Evolutionary conservation across 2,113 vertebrate species (phyloP), one percentile per base, ranked within the genome.

Genomic region (Lepidothrix coronata): DNA sequence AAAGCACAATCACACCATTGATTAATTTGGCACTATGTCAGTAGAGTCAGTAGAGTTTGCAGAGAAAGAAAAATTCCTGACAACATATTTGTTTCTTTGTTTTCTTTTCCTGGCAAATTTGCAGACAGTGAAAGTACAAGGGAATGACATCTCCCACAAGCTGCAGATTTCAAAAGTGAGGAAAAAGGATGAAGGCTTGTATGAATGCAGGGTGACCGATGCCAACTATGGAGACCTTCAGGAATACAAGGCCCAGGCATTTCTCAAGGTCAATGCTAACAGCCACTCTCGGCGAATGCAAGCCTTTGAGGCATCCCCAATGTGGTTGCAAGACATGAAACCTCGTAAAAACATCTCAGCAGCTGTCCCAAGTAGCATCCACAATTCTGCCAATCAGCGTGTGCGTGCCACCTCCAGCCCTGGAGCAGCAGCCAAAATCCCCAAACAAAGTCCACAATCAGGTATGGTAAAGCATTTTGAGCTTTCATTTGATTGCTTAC

Each of bases 81-180:
- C 41, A 49, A 10, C 7, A 5, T 31, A 31, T 31, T 85, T 75
- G 63, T 67, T 81, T 65, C 4, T 54, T 35, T 68, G 2, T n/a
- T 79, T 77, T 66, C 9, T 33, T 33, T 22, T 8, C 66, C 76
- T 96, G 87, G 37, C n/a, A 86, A 95, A 98, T 90, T 96, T 98
- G 67, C 98, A 99, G 99, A 99, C 99, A 95, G 99, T 99, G 94
- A 99, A 99, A 96, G 99, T 99, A 96, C 99, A 99, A 97, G 99
- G 99, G 93, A 99, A 99, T n/a, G 99, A 99, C 97, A 99, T 99
- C 97, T 99, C 99, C 77, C 99, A 99, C 98, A 99, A 99, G 96
- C 98, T 99, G 68, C 99, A 99, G 98, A 98, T 99, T 92, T 99
- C 99, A 93, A 99, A 99, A 98, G 99, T 99, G 81, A 97, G 98